phyloP scores from a whole-genome alignment of 2,113 vertebrate species.

The Actinemys pallida region DNA sequence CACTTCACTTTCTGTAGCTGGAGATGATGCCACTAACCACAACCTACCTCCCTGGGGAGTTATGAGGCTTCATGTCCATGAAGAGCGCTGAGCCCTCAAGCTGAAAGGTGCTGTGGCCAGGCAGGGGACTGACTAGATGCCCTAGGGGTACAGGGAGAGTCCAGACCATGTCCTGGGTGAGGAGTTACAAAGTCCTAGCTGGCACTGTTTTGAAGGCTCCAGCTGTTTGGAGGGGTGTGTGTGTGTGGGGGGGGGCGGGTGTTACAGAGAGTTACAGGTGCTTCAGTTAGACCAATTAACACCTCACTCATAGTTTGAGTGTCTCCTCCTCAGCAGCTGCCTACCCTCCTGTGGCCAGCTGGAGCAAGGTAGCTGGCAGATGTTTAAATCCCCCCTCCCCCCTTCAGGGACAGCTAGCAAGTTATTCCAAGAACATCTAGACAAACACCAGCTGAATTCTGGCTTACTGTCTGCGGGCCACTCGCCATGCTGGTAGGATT shows the following conservation, averaged over 20 bases:
- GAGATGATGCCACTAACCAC: not conserved
- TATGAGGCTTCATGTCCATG: not conserved
- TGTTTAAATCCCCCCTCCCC: accelerated
- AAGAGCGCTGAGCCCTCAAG: not conserved
- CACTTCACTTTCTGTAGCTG: not conserved
- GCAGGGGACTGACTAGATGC: not conserved
- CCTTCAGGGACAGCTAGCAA: not conserved
- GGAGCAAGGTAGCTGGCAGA: not conserved
- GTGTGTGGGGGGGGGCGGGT: not conserved
- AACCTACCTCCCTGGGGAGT: not conserved
- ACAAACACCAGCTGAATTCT: not conserved
- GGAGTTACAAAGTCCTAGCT: not conserved
- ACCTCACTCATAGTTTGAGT: not conserved
- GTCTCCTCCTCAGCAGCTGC: not conserved
- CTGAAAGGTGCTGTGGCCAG: not conserved
- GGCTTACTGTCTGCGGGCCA: not conserved
- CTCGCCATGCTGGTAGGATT: too few relatives aligned
- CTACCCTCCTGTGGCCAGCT: not conserved
- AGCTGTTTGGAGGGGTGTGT: not conserved
- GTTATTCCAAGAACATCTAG: not conserved
- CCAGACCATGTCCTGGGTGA: accelerated
- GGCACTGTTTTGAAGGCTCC: not conserved
- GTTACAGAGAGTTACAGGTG: not conserved
- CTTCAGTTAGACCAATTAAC: not conserved
- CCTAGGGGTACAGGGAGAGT: too few relatives aligned